Evolutionary conservation across 2,797 vertebrate species (phyloP), one percentile per base, ranked within the genome.

Genomic region (Pseudochirops cupreus): DNA sequence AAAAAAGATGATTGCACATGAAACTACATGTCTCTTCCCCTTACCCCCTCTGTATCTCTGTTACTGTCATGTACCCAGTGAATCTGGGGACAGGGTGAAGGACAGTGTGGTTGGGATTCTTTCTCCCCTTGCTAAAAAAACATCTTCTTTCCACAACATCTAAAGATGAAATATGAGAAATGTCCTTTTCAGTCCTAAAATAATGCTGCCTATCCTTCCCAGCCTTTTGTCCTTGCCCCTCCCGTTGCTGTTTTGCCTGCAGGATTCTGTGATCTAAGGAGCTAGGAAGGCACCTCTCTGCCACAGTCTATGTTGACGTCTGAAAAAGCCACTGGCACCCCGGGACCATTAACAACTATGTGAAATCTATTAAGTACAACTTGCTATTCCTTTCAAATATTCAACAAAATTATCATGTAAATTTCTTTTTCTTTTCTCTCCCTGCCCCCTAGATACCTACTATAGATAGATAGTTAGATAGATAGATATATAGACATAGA

Each of bases 141-240:
- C 52, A 1, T 53, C 58, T 91, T 90, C 28, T 90, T 58, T 94
- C 92, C 50, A 94, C 91, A 93, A 54, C 21, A 29, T 94, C 56
- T 26, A 92, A 92, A 91, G 92, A n/a, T 90, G 90, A 93, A 59
- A 52, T 11, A 52, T 87, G 93, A 91, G 56, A 91, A 90, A 90
- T n/a, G 54, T 39, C 82, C 56, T 92, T 18, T 24, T n/a, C 54
- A 1, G 2, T 4, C 62, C 56, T 90, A 29, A 28, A 0, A 50
- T 54, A 90, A 4, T 28, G 39, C 39, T 31, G 46, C 46, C 53
- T 62, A 24, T 56, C 46, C 54, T 94, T 91, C 55, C 46, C 16
- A 21, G 74, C 21, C 3, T 50, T 87, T 87, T 87, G 74, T 50
- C 24, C 39, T 39, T 46, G 39, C 74, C 39, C 10, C 74, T 87